Base-by-base conservation (phyloP, 1,140 invertebrate species). In the Berghia stephanieae region DNA sequence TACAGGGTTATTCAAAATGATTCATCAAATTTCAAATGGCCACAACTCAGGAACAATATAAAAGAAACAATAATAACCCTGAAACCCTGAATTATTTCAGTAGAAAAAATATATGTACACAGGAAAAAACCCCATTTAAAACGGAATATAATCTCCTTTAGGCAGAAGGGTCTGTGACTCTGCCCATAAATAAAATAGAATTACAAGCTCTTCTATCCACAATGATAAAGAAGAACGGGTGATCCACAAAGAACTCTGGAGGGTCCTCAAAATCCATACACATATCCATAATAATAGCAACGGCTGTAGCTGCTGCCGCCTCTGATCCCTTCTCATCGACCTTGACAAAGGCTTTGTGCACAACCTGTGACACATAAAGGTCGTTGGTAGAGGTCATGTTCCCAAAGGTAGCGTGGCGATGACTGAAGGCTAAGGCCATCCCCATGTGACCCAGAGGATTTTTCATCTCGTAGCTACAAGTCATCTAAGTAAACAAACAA, bases 171-270 rank as follows among this genome's bases (percentile, higher is more conserved):
- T 82, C 63, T 3, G 46, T 27, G 44, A 75, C 80, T 24, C 80
- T 74, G 13, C 89, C 89, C 18, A 89, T 81, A 75, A 88, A 88
- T n/a, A 88, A 63, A n/a, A 90, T 79, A 10, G 80, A 73, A n/a
- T 76, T 79, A n/a, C 24, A 2, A 38, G 82, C 82, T 27, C 63
- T 63, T 46, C 83, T 83, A 81, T 95, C 93, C 74, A 92, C 90
- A 70, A 96, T 94, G 79, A 95, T 92, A 83, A 95, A 94, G 38
- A 94, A 88, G 85, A 95, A 96, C 1, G 94, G 94, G 55, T 93
- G 91, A 83, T 95, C 92, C 1, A 92, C 92, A 34, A 92, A 89
- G 70, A 96, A 93, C n/a, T n/a, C n/a, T n/a, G n/a, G 16, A n/a
- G 13, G 2, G 52, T n/a, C 24, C 13, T 34, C 4, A 5, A 21